Percentiles rank a stretch among this genome's conserved stretches.
Conservation (phyloP, 2,797 vertebrate species). For the Tarsius wallacei region DNA sequence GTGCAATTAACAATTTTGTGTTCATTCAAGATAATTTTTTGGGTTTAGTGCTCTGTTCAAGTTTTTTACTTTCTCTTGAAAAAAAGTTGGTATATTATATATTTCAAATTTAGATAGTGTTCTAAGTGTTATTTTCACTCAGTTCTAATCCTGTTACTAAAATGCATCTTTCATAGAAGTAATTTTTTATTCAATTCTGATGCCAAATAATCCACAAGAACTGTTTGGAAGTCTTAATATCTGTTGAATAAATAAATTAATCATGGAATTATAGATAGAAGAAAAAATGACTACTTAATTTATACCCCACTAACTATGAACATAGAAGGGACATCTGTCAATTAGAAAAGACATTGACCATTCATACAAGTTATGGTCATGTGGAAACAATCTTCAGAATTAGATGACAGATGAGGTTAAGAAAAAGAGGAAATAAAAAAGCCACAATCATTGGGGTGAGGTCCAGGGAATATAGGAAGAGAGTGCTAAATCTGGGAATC, state of each 20-base stretch:
- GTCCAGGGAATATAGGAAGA: neutral
- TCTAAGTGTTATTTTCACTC: neutral
- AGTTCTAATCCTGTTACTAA: neutral
- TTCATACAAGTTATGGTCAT: neutral
- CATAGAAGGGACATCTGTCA: slow-evolving; percentile 53
- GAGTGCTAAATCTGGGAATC: neutral
- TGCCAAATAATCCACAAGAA: neutral
- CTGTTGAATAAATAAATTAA: neutral
- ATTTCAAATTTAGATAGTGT: neutral
- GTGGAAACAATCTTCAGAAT: slow-evolving; percentile 55
- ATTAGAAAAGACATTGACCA: slow-evolving; percentile 43
- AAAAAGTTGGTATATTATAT: neutral
- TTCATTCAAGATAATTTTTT: neutral
- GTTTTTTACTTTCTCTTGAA: neutral
- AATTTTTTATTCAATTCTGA: neutral
- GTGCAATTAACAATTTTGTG: neutral
- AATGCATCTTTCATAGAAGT: neutral
- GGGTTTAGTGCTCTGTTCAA: neutral
- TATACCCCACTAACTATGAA: neutral
- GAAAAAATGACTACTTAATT: too few relatives aligned
- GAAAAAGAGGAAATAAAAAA: neutral
- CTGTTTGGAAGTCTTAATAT: neutral
- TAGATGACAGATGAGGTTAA: slow-evolving; percentile 20
- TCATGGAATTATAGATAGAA: neutral
- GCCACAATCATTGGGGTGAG: neutral